These are phyloP conservation scores for Rafetus swinhoei DNA, from an alignment of 2,113 vertebrate genomes.

Conservation along the genomic window DNA sequence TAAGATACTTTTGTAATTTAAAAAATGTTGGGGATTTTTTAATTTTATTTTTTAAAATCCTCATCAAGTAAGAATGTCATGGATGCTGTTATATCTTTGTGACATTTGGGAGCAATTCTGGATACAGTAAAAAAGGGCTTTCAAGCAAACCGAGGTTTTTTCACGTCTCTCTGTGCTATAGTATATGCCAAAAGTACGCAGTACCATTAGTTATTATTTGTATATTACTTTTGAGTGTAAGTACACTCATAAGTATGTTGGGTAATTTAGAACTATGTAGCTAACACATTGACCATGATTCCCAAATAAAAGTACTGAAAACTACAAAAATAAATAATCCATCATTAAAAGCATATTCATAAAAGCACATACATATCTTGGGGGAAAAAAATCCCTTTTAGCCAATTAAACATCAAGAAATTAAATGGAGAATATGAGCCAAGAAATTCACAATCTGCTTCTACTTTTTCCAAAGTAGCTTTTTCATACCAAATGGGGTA, in stretches of 20 bases:
- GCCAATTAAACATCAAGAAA: slow-evolving; percentile 60
- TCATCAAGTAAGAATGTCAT: neutral
- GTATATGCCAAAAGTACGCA: neutral
- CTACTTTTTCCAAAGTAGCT: neutral
- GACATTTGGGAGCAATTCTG: accelerated
- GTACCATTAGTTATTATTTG: neutral
- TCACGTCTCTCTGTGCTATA: neutral
- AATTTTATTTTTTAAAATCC: neutral
- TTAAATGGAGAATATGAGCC: slow-evolving; percentile 41
- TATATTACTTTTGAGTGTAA: neutral
- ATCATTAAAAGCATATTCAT: slow-evolving; percentile 8
- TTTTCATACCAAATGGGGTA: slow-evolving; percentile 21
- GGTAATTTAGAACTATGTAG: slow-evolving; percentile 9
- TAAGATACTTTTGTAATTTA: neutral
- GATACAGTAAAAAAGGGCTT: slow-evolving; percentile 10
- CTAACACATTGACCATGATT: neutral
- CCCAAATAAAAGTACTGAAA: slow-evolving; percentile 42
- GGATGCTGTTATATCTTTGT: neutral
- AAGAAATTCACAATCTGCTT: slow-evolving; percentile 46
- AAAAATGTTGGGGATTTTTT: neutral
- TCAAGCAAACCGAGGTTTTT: neutral
- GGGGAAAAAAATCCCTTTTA: slow-evolving; percentile 39
- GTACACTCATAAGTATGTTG: slow-evolving; percentile 17
- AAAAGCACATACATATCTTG: slow-evolving; percentile 52
- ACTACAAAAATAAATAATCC: slow-evolving; percentile 44